phyloP scores from a whole-genome alignment of 2,113 vertebrate species.

The Nesoenas mayeri region DNA sequence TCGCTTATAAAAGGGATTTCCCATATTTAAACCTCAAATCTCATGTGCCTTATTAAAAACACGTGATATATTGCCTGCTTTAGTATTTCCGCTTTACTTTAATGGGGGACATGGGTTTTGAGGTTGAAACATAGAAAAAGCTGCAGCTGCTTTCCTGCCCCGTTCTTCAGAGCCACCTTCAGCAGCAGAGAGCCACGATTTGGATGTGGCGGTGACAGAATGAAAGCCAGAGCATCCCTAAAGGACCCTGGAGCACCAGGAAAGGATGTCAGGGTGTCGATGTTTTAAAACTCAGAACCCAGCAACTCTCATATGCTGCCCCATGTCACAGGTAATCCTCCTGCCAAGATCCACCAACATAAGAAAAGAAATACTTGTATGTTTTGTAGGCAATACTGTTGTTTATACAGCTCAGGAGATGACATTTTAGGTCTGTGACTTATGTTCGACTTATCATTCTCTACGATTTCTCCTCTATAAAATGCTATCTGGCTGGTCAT shows the following conservation, averaged over 20 bases:
- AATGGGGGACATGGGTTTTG: neutral
- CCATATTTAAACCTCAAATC: neutral
- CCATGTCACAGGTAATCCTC: neutral
- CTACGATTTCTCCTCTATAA: neutral
- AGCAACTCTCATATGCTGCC: neutral
- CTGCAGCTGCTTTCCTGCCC: conserved; percentile 19
- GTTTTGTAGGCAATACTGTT: neutral
- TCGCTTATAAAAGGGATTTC: neutral
- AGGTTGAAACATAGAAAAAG: neutral
- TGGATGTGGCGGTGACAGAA: neutral
- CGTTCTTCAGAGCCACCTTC: neutral
- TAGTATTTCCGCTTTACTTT: neutral
- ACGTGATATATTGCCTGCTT: neutral
- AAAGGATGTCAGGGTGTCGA: rapidly evolving
- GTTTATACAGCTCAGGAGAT: neutral
- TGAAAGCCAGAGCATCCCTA: neutral
- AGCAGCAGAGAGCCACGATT: neutral
- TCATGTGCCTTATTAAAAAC: conserved; percentile 25
- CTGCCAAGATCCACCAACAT: neutral
- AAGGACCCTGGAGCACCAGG: neutral
- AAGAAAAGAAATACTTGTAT: neutral
- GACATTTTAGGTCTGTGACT: neutral
- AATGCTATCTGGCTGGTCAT: neutral
- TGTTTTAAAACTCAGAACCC: neutral
- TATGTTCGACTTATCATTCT: neutral